A percentile compares a stretch with the other conserved stretches of the same genome.
Conservation (phyloP, 37 sponge, comb jelly and placozoan genomes). For the Axinella damicornis region DNA sequence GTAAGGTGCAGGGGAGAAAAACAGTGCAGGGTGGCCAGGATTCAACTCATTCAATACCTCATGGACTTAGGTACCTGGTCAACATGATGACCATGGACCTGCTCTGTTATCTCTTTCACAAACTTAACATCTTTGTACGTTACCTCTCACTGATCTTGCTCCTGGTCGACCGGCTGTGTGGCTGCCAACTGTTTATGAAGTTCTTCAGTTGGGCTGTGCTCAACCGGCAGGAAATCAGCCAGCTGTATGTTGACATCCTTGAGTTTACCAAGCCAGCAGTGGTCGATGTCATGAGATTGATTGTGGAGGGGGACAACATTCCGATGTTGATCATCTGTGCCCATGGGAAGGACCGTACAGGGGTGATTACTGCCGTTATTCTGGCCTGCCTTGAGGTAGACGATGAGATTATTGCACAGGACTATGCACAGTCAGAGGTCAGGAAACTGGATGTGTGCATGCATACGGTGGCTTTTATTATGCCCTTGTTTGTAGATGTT, state of each 20-base stretch:
- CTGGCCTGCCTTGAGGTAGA: conserved; percentile 78
- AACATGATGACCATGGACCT: conserved; percentile 74
- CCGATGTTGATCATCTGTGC: conserved; percentile 87
- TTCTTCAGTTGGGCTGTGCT: conserved; percentile 62
- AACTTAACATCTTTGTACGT: conserved; percentile 76
- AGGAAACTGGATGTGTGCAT: no score
- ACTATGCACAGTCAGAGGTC: conserved; percentile 84
- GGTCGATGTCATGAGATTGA: conserved; percentile 54
- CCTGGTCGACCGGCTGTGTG: conserved; percentile 70
- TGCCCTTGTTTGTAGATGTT: no score
- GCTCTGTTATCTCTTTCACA: conserved; percentile 52
- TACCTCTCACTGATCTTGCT: conserved; percentile 66
- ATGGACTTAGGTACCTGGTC: conserved; percentile 61
- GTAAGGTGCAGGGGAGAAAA: conserved; percentile 3
- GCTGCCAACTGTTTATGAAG: conserved; percentile 73
- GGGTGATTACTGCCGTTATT: conserved; percentile 70
- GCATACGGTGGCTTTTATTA: no score
- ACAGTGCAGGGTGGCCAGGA: neutral
- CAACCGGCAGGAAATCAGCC: conserved; percentile 53
- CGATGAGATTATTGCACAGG: conserved; percentile 72
- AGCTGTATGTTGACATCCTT: conserved; percentile 80
- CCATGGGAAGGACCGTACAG: conserved; percentile 92
- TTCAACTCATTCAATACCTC: neutral
- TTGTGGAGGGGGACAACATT: conserved; percentile 51
- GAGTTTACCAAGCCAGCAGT: conserved; percentile 72